Evolutionary conservation across 2,113 vertebrate species (phyloP), one percentile per base, ranked within the genome.

Genomic region (Gobio gobio): DNA sequence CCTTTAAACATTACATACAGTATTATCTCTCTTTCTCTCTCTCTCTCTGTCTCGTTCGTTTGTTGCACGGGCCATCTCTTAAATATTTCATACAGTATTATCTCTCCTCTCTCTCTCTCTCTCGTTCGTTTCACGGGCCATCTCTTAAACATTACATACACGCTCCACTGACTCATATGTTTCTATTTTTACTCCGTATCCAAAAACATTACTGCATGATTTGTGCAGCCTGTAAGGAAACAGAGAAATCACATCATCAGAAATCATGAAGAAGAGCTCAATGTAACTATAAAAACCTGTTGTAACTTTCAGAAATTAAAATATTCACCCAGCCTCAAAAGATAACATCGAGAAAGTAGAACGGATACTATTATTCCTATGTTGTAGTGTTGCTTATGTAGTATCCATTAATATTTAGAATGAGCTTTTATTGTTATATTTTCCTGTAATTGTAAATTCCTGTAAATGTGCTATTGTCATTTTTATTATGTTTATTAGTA

Each of bases 71-170:
- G 29, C 29, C 29, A 29, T 29, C 29, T 29, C 29, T 29, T 29
- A 29, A 29, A 29, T 2, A 29, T 29, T 29, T 1, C 29, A 29
- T 29, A 29, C 29, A 29, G 29, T 29, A 29, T 29, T 29, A 29
- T 29, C 29, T 29, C 29, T 29, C n/a, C n/a, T 1, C 29, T 29
- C 29, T 29, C 29, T 40, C 36, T 40, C 36, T 40, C 36, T 40
- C 36, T 40, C 36, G 36, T 40, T 3, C 7, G 43, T 45, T 10
- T 56, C 29, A 56, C 18, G 5, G 5, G 29, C 29, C 20, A 5
- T 77, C 75, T 77, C 18, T 56, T 9, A 36, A 7, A 36, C 29
- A 77, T 36, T 77, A 77, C 74, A 56, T 36, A 22, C 75, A 77
- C 29, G 9, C 75, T 56, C 75, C 36, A 56, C 26, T 77, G 51